phyloP scores from a whole-genome alignment of 2,113 vertebrate species.

The Psilopsiagon aurifrons region DNA sequence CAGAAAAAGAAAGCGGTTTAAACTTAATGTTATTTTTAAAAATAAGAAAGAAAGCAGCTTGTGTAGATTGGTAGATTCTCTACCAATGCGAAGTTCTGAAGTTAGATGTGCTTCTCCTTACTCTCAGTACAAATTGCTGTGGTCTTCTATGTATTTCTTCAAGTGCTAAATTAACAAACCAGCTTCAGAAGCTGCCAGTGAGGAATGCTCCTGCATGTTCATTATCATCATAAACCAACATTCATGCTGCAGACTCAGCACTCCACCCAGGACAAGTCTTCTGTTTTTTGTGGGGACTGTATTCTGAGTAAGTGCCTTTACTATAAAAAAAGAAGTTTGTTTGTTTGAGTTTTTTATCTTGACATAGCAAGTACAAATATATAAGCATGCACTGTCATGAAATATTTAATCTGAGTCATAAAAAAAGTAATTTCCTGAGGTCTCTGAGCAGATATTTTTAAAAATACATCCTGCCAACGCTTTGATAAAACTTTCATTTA shows the following conservation, averaged over 20 bases:
- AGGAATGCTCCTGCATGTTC: neutral
- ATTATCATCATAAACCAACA: constrained; percentile 1
- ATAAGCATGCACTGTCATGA: constrained; percentile 5
- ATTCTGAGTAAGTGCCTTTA: constrained; percentile 15
- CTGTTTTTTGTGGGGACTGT: neutral
- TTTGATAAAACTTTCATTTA: constrained; percentile 40
- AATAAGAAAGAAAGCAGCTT: neutral
- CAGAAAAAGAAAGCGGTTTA: neutral
- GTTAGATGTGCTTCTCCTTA: neutral
- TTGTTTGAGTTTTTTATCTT: neutral
- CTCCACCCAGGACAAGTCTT: neutral
- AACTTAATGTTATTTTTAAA: neutral
- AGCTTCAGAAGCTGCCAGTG: neutral
- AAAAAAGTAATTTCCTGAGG: constrained; percentile 32
- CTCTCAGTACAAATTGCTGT: neutral
- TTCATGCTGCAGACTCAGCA: constrained; percentile 3
- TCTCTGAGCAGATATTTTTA: constrained; percentile 4
- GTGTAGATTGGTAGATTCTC: neutral
- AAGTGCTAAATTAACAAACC: constrained; percentile 36
- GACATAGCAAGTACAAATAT: constrained; percentile 12
- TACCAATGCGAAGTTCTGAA: neutral
- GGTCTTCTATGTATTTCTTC: neutral
- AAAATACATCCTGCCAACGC: neutral
- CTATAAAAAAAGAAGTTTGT: neutral
- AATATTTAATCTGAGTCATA: constrained; percentile 45